Evolutionary conservation across 37 sponge, comb jelly and placozoan species (phyloP).

Genomic region (Chondrilla cf. caribensis): DNA sequence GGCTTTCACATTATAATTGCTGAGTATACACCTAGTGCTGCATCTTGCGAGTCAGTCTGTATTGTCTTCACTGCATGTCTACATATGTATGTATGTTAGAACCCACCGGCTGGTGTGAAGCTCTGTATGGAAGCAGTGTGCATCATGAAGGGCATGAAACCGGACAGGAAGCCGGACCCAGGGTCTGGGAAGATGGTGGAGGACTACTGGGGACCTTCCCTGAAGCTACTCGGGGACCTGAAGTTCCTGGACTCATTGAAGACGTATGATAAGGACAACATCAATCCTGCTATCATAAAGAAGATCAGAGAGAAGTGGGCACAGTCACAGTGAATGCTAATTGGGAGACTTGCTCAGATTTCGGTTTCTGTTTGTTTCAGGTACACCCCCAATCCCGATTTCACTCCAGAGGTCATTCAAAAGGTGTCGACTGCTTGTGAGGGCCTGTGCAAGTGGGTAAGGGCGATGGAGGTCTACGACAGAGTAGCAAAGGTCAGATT

Average conservation of each 20-base stretch:
- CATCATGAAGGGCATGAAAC: constrained; percentile 87
- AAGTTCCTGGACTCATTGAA: constrained; percentile 95
- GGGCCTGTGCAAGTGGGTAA: constrained; percentile 96
- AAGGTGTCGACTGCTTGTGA: constrained; percentile 93
- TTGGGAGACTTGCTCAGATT: not conserved
- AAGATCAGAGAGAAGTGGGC: constrained; percentile 93
- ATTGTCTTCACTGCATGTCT: not conserved
- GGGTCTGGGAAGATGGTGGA: constrained; percentile 96
- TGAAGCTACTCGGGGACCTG: constrained; percentile 91
- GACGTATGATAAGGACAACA: constrained; percentile 96
- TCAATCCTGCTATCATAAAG: constrained; percentile 88
- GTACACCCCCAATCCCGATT: constrained; percentile 85
- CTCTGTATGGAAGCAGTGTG: constrained; percentile 98
- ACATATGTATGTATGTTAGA: constrained; percentile 26
- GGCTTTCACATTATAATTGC: not conserved
- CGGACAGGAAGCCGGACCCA: constrained; percentile 98
- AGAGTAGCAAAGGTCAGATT: constrained; percentile 97
- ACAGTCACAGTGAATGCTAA: not conserved
- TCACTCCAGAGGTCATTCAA: constrained; percentile 84
- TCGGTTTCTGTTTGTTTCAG: constrained; percentile 26
- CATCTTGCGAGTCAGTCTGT: no score
- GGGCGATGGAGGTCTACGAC: constrained; percentile 98
- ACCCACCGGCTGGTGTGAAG: constrained; percentile 88
- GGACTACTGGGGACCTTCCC: constrained; percentile 97
- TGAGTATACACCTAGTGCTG: no score